Base-by-base conservation (phyloP, 2,797 vertebrate species). In the Microcaecilia unicolor region DNA sequence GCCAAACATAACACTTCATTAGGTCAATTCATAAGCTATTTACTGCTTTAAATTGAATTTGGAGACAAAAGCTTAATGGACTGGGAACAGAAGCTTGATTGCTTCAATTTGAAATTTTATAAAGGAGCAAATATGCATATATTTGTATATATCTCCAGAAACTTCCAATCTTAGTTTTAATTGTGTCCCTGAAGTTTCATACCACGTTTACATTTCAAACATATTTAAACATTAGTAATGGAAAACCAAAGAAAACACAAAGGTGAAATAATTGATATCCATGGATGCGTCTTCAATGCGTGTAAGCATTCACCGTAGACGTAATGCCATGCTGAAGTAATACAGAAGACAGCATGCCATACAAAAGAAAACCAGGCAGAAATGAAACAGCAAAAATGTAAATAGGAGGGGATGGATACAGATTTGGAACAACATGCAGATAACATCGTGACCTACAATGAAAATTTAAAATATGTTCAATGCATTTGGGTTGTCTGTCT, bases 131-230 rank as follows among this genome's bases (percentile, higher is more conserved):
- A n/a, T n/a, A n/a, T n/a, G n/a, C n/a, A n/a, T n/a, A n/a, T n/a
- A n/a, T n/a, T n/a, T n/a, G n/a, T n/a, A n/a, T n/a, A n/a, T n/a
- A n/a, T n/a, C n/a, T n/a, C n/a, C n/a, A n/a, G n/a, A n/a, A n/a
- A n/a, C n/a, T n/a, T n/a, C n/a, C n/a, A n/a, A n/a, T n/a, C n/a
- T n/a, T n/a, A n/a, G n/a, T n/a, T n/a, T n/a, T 51, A 63, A 46
- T 70, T 61, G 25, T 61, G 76, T 81, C 49, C 82, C 87, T 22
- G 79, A 82, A 88, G 88, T 84, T 82, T 86, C 70, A 69, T 78
- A 69, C 80, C 77, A 87, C 84, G 81, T 81, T 85, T 85, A 86
- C 84, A 74, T 70, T 74, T 83, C 67, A 85, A 76, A 68, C 74
- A 79, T 82, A 80, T 74, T 73, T 78, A 65, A 81, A 83, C 37